Evolutionary conservation across 2,888 invertebrate species (phyloP).

Genomic region (Chaitophorus viminalis): DNA sequence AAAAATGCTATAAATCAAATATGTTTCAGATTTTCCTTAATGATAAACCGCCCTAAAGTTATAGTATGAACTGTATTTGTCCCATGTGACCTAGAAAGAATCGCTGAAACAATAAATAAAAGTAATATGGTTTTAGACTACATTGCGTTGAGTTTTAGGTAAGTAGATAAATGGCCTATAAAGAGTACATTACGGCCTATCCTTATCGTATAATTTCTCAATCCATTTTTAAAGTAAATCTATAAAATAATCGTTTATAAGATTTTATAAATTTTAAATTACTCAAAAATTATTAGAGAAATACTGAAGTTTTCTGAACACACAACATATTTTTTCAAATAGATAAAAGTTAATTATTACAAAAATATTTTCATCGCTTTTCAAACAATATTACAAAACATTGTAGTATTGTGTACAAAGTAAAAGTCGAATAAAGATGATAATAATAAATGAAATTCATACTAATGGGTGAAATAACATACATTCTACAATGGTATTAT

Average conservation of each 20-base stretch:
- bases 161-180: constrained; percentile 53
- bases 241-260: constrained; percentile 41
- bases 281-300: not conserved
- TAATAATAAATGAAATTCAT: no score
- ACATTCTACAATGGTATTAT: no score
- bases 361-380: no score
- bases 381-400: no score
- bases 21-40: constrained; percentile 49
- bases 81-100: constrained; percentile 54
- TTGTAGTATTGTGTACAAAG: no score
- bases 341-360: no score
- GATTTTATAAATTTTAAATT: constrained; percentile 40
- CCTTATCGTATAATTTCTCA: constrained; percentile 50
- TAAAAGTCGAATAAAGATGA: no score
- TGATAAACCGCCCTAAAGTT: constrained; percentile 51
- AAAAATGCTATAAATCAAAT: constrained; percentile 50
- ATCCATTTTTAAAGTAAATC: constrained; percentile 21
- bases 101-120: constrained; percentile 54
- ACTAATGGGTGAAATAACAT: no score
- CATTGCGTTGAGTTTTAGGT: constrained; percentile 49
- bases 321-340: no score
- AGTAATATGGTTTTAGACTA: constrained; percentile 54
- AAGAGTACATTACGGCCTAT: constrained; percentile 47
- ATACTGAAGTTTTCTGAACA: not conserved
- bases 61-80: constrained; percentile 50